Percentiles rank a stretch among this genome's conserved stretches.
Conservation (phyloP, 37 sponge, comb jelly and placozoan genomes). For the Chondrilla cf. caribensis region DNA sequence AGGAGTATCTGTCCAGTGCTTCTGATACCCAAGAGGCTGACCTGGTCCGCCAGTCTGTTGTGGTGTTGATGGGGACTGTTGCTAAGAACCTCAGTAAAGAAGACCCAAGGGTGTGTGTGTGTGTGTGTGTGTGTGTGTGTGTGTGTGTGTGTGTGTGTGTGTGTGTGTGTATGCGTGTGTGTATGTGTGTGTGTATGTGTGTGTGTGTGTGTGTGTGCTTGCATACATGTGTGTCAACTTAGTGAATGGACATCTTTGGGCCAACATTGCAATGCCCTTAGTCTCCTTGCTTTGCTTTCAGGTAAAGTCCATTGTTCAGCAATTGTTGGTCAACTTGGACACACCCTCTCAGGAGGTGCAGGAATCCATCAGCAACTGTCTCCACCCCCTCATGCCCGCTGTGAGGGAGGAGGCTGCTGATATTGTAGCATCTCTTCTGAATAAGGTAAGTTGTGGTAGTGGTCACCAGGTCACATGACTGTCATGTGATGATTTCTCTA, state of each 20-base stretch:
- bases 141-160: slow-evolving; percentile 4
- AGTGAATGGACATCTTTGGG: too few species aligned
- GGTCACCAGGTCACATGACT: neutral
- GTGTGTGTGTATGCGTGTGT: slow-evolving; percentile 20
- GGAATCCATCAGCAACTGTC: slow-evolving; percentile 90
- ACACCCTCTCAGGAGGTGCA: slow-evolving; percentile 97
- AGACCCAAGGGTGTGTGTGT: slow-evolving; percentile 71
- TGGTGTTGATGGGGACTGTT: slow-evolving; percentile 94
- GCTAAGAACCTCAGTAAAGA: slow-evolving; percentile 89
- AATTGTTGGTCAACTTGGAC: slow-evolving; percentile 80
- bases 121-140: slow-evolving; percentile 4
- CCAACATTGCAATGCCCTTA: too few species aligned
- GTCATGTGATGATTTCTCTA: slow-evolving; percentile 8
- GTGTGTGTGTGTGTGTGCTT: slow-evolving; percentile 12
- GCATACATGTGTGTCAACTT: neutral
- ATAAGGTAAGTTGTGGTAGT: slow-evolving; percentile 51
- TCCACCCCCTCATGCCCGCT: slow-evolving; percentile 78
- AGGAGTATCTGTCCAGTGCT: slow-evolving; percentile 58
- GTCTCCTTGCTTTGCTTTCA: slow-evolving; percentile 22
- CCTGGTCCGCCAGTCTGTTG: slow-evolving; percentile 69
- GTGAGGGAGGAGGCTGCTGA: slow-evolving; percentile 73
- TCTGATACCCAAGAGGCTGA: slow-evolving; percentile 68
- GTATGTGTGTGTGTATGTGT: slow-evolving; percentile 15
- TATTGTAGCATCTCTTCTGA: slow-evolving; percentile 71
- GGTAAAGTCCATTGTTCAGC: slow-evolving; percentile 82